Percentiles rank a stretch among this genome's conserved stretches.
Evolutionary conservation across 2,888 invertebrate genomes (phyloP).

Genomic region (Cataglyphis albicans): DNA sequence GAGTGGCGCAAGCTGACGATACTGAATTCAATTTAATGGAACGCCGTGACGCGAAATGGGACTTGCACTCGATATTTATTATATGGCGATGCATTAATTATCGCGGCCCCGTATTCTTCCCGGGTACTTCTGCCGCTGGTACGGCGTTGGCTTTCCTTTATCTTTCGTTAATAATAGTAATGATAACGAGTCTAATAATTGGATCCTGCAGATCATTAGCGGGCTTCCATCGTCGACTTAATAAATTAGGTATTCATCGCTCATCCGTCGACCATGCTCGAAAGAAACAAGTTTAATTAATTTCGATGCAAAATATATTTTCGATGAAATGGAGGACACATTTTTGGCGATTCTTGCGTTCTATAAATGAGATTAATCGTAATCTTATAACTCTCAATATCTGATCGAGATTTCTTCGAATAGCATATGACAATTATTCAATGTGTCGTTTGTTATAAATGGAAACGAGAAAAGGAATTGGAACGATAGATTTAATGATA

Average conservation of each 20-base stretch:
- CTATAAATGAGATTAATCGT: conserved; percentile 22
- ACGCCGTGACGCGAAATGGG: conserved; percentile 80
- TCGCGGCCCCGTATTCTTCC: conserved; percentile 75
- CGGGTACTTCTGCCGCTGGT: conserved; percentile 66
- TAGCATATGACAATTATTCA: background rate
- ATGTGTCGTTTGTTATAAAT: background rate
- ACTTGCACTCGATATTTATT: conserved; percentile 83
- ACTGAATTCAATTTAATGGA: conserved; percentile 82
- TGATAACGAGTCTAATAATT: conserved; percentile 78
- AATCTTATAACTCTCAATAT: conserved; percentile 30
- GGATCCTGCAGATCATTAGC: conserved; percentile 77
- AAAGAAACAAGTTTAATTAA: conserved; percentile 75
- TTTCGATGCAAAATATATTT: conserved; percentile 62
- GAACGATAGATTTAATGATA: background rate
- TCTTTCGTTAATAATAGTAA: conserved; percentile 74
- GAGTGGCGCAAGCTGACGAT: conserved; percentile 78
- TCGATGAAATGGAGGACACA: conserved; percentile 18
- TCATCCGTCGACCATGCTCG: conserved; percentile 58
- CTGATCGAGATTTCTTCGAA: background rate
- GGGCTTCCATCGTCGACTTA: conserved; percentile 69
- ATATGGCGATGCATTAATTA: conserved; percentile 83
- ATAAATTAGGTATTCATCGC: conserved; percentile 74
- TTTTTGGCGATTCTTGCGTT: conserved; percentile 40
- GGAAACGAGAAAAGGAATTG: background rate
- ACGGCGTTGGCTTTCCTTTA: conserved; percentile 68